A percentile compares a stretch with the other conserved stretches of the same genome.
Evolutionary conservation across 2,797 vertebrate genomes (phyloP).

Genomic region (Glyptemys insculpta): DNA sequence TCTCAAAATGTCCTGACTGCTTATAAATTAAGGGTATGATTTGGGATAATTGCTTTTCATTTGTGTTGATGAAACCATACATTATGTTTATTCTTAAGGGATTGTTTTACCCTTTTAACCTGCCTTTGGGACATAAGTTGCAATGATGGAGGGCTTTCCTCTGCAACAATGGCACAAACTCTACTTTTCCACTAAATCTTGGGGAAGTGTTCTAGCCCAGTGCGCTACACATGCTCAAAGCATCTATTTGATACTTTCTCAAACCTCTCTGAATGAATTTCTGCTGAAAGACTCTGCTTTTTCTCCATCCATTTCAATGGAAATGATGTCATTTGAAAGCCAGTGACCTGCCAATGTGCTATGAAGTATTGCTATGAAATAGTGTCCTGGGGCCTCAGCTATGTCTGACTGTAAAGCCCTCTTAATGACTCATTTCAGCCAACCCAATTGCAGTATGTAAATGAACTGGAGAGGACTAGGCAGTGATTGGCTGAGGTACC

Average conservation of each 20-base stretch:
- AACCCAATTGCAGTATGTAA: not conserved
- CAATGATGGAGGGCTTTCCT: conserved; percentile 57
- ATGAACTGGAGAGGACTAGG: not conserved
- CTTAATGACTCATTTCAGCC: not conserved
- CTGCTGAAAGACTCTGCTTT: conserved; percentile 18
- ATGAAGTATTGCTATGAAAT: not conserved
- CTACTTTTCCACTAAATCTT: conserved; percentile 25
- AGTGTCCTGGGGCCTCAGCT: not conserved
- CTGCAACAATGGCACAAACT: not conserved
- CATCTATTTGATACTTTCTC: conserved; percentile 48
- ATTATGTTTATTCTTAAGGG: conserved; percentile 52
- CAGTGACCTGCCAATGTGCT: not conserved
- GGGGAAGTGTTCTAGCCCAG: conserved; percentile 26
- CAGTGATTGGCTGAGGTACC: conserved; percentile 22
- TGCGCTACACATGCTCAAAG: conserved; percentile 51
- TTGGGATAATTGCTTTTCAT: conserved; percentile 77
- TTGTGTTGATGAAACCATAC: conserved; percentile 69
- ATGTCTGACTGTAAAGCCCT: rapidly evolving
- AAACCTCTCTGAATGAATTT: conserved; percentile 45
- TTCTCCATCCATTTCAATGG: not conserved
- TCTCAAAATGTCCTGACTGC: conserved; percentile 76
- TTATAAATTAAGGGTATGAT: conserved; percentile 72
- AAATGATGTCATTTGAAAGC: not conserved
- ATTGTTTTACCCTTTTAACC: conserved; percentile 58
- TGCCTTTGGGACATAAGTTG: conserved; percentile 36